phyloP scores from a whole-genome alignment of 2,113 vertebrate species.

The Oncorhynchus clarkii region DNA sequence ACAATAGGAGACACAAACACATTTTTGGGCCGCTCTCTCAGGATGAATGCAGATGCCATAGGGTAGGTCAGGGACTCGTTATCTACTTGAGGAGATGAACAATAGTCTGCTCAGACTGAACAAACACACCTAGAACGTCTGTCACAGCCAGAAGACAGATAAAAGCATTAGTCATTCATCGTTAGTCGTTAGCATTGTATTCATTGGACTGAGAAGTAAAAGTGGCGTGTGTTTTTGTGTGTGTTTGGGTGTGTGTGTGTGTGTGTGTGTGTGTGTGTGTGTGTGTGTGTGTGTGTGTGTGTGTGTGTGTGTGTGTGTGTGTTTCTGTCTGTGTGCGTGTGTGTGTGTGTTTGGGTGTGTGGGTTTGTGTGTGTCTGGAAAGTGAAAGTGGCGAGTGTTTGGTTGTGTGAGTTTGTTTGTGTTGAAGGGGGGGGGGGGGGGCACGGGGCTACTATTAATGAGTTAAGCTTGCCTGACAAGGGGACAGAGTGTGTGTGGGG shows the following conservation, averaged over 20 bases:
- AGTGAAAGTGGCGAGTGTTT: neutral
- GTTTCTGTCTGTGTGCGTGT: no score
- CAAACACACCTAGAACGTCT: conserved; percentile 69
- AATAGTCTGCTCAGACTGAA: conserved; percentile 56
- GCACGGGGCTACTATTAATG: conserved; percentile 35
- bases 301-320: no score
- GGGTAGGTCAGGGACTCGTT: conserved; percentile 52
- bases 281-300: no score
- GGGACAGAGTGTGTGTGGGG: neutral
- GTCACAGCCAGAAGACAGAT: conserved; percentile 54
- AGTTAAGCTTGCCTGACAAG: conserved; percentile 55
- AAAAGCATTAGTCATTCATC: conserved; percentile 59
- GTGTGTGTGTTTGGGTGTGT: no score
- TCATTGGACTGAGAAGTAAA: conserved; percentile 65
- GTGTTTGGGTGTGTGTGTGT: no score
- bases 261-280: no score
- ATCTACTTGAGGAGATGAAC: conserved; percentile 55
- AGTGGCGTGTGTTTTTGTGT: conserved; percentile 35
- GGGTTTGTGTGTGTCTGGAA: no score
- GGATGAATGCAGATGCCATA: conserved; percentile 43
- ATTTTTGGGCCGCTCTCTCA: conserved; percentile 46
- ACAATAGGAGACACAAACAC: neutral
- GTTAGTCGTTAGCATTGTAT: conserved; percentile 70
- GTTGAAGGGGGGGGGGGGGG: neutral
- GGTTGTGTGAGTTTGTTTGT: conserved; percentile 34